Evolutionary conservation across 2,888 invertebrate species (phyloP).

Genomic region (Lamproptera curius): DNA sequence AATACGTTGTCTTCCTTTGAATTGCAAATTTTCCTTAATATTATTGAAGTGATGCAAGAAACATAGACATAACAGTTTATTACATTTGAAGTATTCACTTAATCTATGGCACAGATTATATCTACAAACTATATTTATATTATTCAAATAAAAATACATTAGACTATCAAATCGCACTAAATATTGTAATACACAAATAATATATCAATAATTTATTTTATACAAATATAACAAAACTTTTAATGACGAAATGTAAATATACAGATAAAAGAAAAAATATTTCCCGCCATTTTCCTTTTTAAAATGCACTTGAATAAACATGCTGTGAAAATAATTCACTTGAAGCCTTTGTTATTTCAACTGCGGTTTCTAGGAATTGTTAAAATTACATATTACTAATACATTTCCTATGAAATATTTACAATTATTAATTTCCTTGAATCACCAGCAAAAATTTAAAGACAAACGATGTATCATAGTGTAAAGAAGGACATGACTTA

Average conservation of each 20-base stretch:
- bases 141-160: background rate
- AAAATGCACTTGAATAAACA: background rate
- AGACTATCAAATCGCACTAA: background rate
- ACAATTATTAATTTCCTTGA: background rate
- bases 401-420: background rate
- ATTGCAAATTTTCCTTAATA: slow-evolving; percentile 3
- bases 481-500: background rate
- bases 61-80: background rate
- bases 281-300: background rate
- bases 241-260: background rate
- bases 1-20: background rate
- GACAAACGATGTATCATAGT: background rate
- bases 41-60: background rate
- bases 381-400: background rate
- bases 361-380: background rate
- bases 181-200: background rate
- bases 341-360: too few species aligned
- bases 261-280: background rate
- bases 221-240: background rate
- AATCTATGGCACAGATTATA: slow-evolving; percentile 14
- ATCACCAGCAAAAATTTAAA: background rate
- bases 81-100: background rate
- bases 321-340: too few species aligned
- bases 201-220: background rate
- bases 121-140: background rate